Evolutionary conservation across 2,113 vertebrate species (phyloP), one percentile per base, ranked within the genome.

Genomic region (Buteo buteo): DNA sequence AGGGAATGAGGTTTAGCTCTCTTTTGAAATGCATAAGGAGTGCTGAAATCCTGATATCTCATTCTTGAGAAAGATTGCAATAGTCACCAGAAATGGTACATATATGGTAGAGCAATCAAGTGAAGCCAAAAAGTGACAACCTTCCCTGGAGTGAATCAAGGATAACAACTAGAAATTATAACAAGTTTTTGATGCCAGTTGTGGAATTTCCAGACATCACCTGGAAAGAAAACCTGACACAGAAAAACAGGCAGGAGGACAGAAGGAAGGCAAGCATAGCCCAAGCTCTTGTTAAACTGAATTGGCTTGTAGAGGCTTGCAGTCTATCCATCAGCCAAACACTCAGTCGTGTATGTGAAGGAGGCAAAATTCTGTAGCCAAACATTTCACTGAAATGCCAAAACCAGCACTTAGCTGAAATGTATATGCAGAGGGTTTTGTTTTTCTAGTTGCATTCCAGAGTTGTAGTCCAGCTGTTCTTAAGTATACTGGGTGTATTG

Each of bases 341-440:
- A 95, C 82, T 90, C 95, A 67, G 0, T 73, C 15, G 1, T 73
- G 58, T 78, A 86, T 73, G 65, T 79, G 73, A 95, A 96, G 38
- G 47, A 94, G 89, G 85, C 77, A 97, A 96, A 96, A 97, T 82
- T 65, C 82, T 80, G 40, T 34, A 72, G 77, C 81, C 92, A 92
- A 95, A 85, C 25, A 79, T 86, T 82, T 94, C 47, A 89, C 64
- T 67, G 50, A 88, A 91, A 88, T 91, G 90, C 85, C 96, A 96
- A 93, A 96, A 74, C 13, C 78, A 94, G 47, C 65, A 88, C 71
- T 96, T 82, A 89, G n/a, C 31, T 96, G 89, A 95, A 97, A 95
- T 22, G 36, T 61, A 49, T 84, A 62, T 83, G 67, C n/a, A 93
- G 42, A 88, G 47, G 19, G 14, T 85, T 88, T 85, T 89, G 78